phyloP scores from a whole-genome alignment of 2,797 vertebrate species.

The Characodon lateralis region DNA sequence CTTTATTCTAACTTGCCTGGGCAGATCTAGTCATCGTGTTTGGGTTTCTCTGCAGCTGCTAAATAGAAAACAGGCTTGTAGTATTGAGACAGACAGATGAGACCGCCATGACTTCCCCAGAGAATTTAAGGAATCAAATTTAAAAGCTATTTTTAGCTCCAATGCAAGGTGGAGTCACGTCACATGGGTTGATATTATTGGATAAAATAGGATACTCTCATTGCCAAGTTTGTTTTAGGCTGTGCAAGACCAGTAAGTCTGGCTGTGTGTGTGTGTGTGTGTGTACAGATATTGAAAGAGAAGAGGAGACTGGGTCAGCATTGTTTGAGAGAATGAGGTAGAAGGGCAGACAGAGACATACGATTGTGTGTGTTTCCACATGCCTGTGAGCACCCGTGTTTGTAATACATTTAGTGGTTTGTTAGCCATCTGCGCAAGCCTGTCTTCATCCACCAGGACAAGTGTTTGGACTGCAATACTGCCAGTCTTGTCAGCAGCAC shows the following conservation, averaged over 20 bases:
- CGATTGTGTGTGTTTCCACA: slow-evolving; percentile 19
- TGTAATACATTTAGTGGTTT: slow-evolving; percentile 57
- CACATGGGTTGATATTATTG: slow-evolving; percentile 66
- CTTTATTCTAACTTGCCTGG: slow-evolving; percentile 10
- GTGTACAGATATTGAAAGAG: slow-evolving; percentile 3
- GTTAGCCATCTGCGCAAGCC: slow-evolving; percentile 49
- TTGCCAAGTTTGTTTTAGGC: slow-evolving; percentile 33
- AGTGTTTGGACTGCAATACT: slow-evolving; percentile 62
- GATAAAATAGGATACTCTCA: slow-evolving; percentile 62
- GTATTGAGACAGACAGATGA: slow-evolving; percentile 61
- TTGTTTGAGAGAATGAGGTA: slow-evolving; percentile 52
- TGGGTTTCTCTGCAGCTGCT: slow-evolving; percentile 44
- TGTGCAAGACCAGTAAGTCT: too few relatives aligned
- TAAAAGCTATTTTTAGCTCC: slow-evolving; percentile 69
- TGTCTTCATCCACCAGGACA: slow-evolving; percentile 50
- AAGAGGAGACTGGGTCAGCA: not conserved
- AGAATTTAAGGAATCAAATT: slow-evolving; percentile 72
- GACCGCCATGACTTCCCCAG: slow-evolving; percentile 53
- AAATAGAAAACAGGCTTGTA: slow-evolving; percentile 37
- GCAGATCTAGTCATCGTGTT: slow-evolving; percentile 24
- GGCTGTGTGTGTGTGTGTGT: slow-evolving; percentile 10
- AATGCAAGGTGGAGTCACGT: slow-evolving; percentile 64
- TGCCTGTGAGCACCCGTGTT: slow-evolving; percentile 41
- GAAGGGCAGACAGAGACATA: slow-evolving; percentile 25
- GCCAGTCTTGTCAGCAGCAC: slow-evolving; percentile 40